phyloP scores from a whole-genome alignment of 2,113 vertebrate genomes.

The Acrocephalus kingi region DNA sequence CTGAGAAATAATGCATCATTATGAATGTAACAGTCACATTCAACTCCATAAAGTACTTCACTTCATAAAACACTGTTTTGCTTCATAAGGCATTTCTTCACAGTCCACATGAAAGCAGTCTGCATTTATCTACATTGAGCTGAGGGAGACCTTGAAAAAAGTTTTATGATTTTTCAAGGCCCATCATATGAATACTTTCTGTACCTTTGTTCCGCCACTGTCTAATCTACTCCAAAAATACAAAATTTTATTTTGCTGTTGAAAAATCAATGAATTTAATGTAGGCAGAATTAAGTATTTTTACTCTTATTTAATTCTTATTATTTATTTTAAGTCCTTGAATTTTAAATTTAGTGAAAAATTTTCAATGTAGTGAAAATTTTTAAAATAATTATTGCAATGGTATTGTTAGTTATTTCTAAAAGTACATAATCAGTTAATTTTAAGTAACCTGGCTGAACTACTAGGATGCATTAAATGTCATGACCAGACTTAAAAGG shows the following conservation, averaged over 20 bases:
- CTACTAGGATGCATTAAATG: background rate
- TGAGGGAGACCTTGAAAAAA: background rate
- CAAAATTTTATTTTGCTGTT: background rate
- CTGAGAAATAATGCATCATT: background rate
- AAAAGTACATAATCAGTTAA: background rate
- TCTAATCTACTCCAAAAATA: background rate
- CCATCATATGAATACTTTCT: background rate
- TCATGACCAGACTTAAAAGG: background rate
- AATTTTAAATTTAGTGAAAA: background rate
- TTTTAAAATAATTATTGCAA: background rate
- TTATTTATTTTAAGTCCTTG: background rate
- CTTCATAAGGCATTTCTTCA: background rate
- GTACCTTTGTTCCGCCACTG: background rate
- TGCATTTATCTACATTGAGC: background rate
- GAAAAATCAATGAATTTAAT: background rate
- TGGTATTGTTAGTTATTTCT: background rate
- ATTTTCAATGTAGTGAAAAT: no score
- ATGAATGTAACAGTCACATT: background rate
- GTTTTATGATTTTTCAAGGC: background rate
- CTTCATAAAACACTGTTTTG: background rate
- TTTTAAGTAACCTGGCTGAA: background rate
- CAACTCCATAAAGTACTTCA: background rate
- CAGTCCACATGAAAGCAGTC: background rate
- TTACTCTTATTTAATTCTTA: background rate
- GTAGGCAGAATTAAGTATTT: background rate